Evolutionary conservation across 1,140 invertebrate genomes (phyloP).

Genomic region (Papilio machaon): DNA sequence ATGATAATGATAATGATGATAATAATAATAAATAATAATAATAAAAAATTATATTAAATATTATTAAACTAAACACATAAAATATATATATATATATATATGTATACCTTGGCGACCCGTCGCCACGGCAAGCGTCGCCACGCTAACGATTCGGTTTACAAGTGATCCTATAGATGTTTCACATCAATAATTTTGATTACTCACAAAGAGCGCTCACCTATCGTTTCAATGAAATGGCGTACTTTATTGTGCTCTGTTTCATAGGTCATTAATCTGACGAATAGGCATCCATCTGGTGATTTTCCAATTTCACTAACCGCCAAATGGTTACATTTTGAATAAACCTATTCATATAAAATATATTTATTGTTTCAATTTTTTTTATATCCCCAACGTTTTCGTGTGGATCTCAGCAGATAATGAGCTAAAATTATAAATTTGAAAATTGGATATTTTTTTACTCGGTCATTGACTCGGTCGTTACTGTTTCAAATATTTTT

Average conservation of each 20-base stretch:
- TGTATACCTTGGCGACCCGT: too few relatives aligned
- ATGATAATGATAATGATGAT: too few relatives aligned
- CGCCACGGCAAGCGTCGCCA: too few relatives aligned
- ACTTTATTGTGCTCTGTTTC: not conserved
- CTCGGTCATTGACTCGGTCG: too few relatives aligned
- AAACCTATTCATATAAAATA: not conserved
- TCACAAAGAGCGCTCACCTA: not conserved
- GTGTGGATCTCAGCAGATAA: not conserved
- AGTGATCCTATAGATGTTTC: too few relatives aligned
- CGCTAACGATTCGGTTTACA: too few relatives aligned
- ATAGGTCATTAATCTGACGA: conserved; percentile 4
- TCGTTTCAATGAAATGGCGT: not conserved
- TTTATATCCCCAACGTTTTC: not conserved
- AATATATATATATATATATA: too few relatives aligned
- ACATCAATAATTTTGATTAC: not conserved
- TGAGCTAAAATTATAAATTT: not conserved
- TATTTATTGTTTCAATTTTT: not conserved
- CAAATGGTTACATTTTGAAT: not conserved
- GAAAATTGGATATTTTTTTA: too few relatives aligned
- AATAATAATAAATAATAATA: too few relatives aligned
- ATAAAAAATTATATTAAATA: too few relatives aligned
- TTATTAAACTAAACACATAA: too few relatives aligned
- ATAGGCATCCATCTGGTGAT: not conserved
- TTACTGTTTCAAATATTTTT: too few relatives aligned
- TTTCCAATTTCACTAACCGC: not conserved